Evolutionary conservation across 2,797 vertebrate species (phyloP).

Genomic region (Clarias pachynema): DNA sequence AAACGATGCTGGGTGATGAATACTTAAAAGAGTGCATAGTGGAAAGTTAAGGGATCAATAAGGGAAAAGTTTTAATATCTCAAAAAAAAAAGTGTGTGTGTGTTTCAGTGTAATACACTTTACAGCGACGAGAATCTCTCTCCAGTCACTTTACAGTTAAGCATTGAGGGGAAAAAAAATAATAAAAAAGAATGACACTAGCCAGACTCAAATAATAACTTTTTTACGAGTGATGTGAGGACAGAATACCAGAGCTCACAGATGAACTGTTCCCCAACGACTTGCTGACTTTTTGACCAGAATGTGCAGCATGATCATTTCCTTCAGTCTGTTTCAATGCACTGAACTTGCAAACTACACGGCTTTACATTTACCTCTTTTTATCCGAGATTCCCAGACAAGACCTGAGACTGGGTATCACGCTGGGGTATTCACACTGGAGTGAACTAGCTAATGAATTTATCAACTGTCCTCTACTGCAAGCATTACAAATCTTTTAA

Average conservation of each 20-base stretch:
- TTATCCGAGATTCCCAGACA: not conserved
- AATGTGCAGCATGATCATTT: not conserved
- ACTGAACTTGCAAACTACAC: not conserved
- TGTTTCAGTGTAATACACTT: not conserved
- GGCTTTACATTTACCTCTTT: not conserved
- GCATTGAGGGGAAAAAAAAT: too few species aligned
- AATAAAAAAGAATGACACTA: not conserved
- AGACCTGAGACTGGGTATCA: not conserved
- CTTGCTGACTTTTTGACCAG: not conserved
- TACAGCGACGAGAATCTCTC: not conserved
- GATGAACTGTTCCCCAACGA: not conserved
- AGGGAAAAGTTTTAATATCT: not conserved
- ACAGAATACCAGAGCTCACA: not conserved
- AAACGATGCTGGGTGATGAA: not conserved
- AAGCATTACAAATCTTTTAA: not conserved
- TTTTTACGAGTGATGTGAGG: not conserved
- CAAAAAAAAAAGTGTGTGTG: not conserved
- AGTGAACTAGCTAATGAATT: not conserved
- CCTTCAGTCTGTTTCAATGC: not conserved
- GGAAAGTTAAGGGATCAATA: not conserved
- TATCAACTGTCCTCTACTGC: not conserved
- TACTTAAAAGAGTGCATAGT: not conserved
- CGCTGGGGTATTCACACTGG: not conserved
- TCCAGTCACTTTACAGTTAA: slow-evolving; percentile 1
- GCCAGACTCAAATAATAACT: not conserved